A percentile compares a stretch with the other conserved stretches of the same genome.
phyloP scores from a whole-genome alignment of 2,797 vertebrate genomes.

The Coregonus sp. region DNA sequence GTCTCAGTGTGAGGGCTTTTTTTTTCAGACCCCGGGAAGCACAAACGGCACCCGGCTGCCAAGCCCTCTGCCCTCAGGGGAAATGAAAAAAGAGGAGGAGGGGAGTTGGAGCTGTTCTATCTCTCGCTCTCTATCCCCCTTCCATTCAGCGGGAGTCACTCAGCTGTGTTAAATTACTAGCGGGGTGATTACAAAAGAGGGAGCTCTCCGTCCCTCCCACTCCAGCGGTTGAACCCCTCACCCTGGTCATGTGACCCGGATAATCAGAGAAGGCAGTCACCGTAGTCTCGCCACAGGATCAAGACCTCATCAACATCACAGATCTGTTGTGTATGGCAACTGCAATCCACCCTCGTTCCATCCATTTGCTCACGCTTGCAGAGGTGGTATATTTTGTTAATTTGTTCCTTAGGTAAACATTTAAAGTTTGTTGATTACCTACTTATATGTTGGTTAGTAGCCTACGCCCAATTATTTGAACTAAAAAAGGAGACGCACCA shows the following conservation, averaged over 20 bases:
- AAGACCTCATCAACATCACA: constrained; percentile 34
- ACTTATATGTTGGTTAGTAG: neutral
- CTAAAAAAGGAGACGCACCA: neutral
- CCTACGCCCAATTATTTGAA: neutral
- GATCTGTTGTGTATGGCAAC: constrained; percentile 12
- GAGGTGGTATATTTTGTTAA: too few relatives aligned
- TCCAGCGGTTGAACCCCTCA: constrained; percentile 27
- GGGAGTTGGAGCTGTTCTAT: neutral
- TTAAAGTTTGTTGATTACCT: too few relatives aligned
- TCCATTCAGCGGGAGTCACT: constrained; percentile 32
- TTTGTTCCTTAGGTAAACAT: too few relatives aligned
- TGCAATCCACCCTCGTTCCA: neutral
- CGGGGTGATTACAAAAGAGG: constrained; percentile 35
- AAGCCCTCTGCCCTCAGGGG: constrained; percentile 12
- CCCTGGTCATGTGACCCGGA: constrained; percentile 39
- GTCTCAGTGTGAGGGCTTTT: too few relatives aligned
- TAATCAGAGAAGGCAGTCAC: constrained; percentile 20
- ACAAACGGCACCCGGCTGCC: too few relatives aligned
- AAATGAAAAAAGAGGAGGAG: neutral
- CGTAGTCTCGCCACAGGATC: constrained; percentile 21
- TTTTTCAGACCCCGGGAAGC: too few relatives aligned
- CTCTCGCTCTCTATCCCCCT: neutral
- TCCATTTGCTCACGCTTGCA: neutral
- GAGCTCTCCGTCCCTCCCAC: neutral
- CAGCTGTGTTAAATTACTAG: constrained; percentile 43